phyloP scores from a whole-genome alignment of 2,888 invertebrate species.

The Dusona sp. region DNA sequence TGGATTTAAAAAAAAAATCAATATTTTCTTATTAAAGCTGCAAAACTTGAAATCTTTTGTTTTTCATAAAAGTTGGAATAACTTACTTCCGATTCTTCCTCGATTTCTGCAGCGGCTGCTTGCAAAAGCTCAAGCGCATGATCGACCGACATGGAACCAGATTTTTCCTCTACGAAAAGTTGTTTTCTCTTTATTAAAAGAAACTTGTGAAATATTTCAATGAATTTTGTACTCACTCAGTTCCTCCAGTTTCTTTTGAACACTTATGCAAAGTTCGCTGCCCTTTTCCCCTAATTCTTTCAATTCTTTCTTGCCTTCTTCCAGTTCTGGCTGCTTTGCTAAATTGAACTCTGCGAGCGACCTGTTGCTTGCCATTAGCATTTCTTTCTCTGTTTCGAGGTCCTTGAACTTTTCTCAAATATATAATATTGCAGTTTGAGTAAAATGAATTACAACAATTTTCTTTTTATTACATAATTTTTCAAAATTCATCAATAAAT shows the following conservation, averaged over 20 bases:
- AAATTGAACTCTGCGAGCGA: slow-evolving; percentile 96
- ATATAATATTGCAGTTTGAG: not conserved
- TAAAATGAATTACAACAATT: not conserved
- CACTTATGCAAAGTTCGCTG: slow-evolving; percentile 88
- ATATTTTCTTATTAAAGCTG: not conserved
- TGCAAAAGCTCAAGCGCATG: slow-evolving; percentile 95
- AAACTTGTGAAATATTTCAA: not conserved
- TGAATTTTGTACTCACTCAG: slow-evolving; percentile 88
- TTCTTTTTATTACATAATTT: not conserved
- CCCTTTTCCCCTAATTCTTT: slow-evolving; percentile 89
- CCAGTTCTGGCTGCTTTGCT: slow-evolving; percentile 92
- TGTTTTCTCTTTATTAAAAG: not conserved
- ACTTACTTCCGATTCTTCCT: slow-evolving; percentile 94
- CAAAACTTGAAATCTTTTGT: not conserved
- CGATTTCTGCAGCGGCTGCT: slow-evolving; percentile 96
- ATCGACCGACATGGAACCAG: slow-evolving; percentile 92
- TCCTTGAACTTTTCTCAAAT: slow-evolving; percentile 89
- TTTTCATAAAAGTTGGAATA: too few species aligned
- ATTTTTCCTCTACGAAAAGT: slow-evolving; percentile 88
- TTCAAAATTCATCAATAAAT: not conserved
- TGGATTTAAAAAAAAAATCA: not conserved
- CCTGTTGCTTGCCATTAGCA: slow-evolving; percentile 94
- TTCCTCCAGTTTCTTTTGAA: slow-evolving; percentile 92
- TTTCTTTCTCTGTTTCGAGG: slow-evolving; percentile 93
- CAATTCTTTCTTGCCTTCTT: slow-evolving; percentile 90